Conservation (phyloP, 1,140 invertebrate species). For the Leptinotarsa texana region DNA sequence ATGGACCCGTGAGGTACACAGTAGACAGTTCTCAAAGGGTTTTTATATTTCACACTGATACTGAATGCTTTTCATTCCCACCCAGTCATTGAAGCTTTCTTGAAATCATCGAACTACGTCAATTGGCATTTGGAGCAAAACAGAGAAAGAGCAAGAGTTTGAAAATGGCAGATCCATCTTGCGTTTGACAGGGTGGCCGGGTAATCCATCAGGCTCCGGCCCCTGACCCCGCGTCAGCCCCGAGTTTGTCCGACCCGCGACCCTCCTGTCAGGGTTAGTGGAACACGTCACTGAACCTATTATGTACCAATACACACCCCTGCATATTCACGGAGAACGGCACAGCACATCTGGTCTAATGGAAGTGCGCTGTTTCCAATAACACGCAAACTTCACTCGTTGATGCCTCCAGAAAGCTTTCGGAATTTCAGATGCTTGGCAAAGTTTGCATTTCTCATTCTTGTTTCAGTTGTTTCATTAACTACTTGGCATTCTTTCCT, state of each 20-base stretch:
- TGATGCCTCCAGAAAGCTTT: constrained; percentile 13
- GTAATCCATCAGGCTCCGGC: constrained; percentile 52
- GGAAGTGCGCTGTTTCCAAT: constrained; percentile 50
- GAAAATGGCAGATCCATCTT: constrained; percentile 56
- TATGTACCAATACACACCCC: constrained; percentile 56
- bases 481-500: constrained; percentile 8
- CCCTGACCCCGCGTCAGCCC: constrained; percentile 34
- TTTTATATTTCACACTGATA: too few species aligned
- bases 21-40: too few species aligned
- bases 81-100: too few species aligned
- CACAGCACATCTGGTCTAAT: constrained; percentile 50
- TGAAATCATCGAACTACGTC: neutral
- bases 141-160: constrained; percentile 18
- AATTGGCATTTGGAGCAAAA: constrained; percentile 13
- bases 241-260: constrained; percentile 50
- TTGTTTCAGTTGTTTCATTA: constrained; percentile 6
- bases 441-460: constrained; percentile 16
- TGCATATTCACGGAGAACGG: constrained; percentile 37
- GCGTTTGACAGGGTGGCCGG: constrained; percentile 56
- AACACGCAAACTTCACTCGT: constrained; percentile 27
- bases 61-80: too few species aligned
- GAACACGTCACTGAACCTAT: constrained; percentile 58
- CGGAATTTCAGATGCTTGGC: constrained; percentile 20
- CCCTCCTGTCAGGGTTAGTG: constrained; percentile 55
- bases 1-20: too few species aligned